Evolutionary conservation across 2,797 vertebrate genomes (phyloP), one percentile per base, ranked within the genome.

Genomic region (Streptopelia turtur): DNA sequence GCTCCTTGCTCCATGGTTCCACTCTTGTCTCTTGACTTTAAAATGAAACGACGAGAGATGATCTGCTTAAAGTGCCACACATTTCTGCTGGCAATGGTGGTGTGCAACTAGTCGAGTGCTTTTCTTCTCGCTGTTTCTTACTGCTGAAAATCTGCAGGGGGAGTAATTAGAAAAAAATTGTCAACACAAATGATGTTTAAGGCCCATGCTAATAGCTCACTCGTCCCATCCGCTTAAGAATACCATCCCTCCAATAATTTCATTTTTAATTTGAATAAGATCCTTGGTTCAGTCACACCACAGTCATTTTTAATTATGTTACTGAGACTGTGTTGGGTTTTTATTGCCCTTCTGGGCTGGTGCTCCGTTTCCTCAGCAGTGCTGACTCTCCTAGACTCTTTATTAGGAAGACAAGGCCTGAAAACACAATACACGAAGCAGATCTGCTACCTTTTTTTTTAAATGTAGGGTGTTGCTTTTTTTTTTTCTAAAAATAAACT

Each of bases 261-360:
- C 1, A 30, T 70, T 94, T 94, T 95, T 90, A 72, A 89, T 95
- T 87, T 90, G 63, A 94, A 89, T 64, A 86, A 43, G 57, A 93
- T 70, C 59, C 52, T 47, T 70, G 31, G 55, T 84, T 95, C 52
- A 87, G 69, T 88, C 90, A 93, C 71, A 95, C 53, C 31, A 87
- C 57, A 65, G 69, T 86, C 76, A 91, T 69, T 95, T 94, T 94
- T 81, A 91, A 94, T 95, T 90, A 92, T 21, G 18, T 80, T 94
- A 41, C 70, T 74, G 59, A 77, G 56, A 30, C 28, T n/a, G 21
- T 35, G 35, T 50, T 63, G 63, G 35, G 14, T 33, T 90, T 93
- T 81, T 82, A 69, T 80, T 87, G 43, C 15, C 52, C 78, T 94
- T 88, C 52, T 76, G 52, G 11, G 43, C 27, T 85, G 57, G 14